Base-by-base conservation (phyloP, 1,140 invertebrate species). In the Whitmania pigra region DNA sequence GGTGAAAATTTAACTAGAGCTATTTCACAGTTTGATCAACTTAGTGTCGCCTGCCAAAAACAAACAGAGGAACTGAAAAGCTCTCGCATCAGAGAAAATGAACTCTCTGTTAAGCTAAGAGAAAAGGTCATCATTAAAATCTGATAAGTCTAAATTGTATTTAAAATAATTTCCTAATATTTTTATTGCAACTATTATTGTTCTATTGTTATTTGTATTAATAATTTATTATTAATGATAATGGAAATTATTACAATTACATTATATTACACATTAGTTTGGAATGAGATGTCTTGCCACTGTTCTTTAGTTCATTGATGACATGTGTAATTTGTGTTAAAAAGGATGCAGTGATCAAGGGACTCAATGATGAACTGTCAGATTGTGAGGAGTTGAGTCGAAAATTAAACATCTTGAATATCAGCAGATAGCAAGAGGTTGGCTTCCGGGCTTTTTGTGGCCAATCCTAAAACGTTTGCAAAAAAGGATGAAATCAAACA, bases 391-490 rank as follows among this genome's bases (percentile, higher is more conserved):
- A 63, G 9, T 31, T 63, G 18, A 63, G 57, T 63, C 22, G 57
- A 63, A 63, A 63, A 63, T 31, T 63, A n/a, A 63, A 63, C 57
- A 63, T 63, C 57, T 31, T 63, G 22, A 63, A 63, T 31, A 63
- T 63, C 57, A 63, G 57, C 57, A 63, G 57, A 31, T 63, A 63
- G 57, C 57, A 7, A 3, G 20, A 63, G 57, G 22, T 63, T 49
- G 5, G 9, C 9, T 15, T 49, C 31, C 6, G 31, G 31, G 31
- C 31, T 49, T 49, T 49, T 49, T 49, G 5, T 49, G n/a, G n/a
- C n/a, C 15, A 49, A 49, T 49, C 15, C 15, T 49, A 49, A 49
- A 49, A 49, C 43, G 13, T 49, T 49, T 36, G 31, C 31, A 36
- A 49, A 49, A 11, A 49, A 49, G 11, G 13, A 49, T 15, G 43